Conservation (phyloP, 2,113 vertebrate genomes). For the Corythornis vintsioides region DNA sequence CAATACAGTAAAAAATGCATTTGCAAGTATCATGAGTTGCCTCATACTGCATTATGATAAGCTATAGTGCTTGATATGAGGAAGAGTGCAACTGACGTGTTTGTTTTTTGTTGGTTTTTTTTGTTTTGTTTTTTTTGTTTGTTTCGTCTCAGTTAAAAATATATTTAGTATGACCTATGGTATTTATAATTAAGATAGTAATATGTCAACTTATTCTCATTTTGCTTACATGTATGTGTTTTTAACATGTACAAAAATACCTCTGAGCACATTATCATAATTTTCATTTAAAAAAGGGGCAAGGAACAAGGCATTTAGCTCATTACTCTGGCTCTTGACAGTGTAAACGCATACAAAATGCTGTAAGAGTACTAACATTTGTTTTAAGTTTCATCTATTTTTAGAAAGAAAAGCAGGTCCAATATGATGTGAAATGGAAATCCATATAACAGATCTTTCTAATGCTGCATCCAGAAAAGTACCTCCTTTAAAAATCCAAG, state of each 20-base stretch:
- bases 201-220: not conserved
- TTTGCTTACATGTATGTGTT: not conserved
- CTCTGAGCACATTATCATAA: not conserved
- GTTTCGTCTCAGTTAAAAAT: not conserved
- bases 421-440: not conserved
- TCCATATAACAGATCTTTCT: not conserved
- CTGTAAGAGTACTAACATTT: not conserved
- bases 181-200: not conserved
- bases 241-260: not conserved
- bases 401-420: not conserved
- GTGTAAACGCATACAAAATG: not conserved
- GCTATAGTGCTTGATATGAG: not conserved
- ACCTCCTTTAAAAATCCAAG: not conserved
- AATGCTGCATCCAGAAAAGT: not conserved
- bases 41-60: not conserved
- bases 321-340: not conserved
- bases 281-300: not conserved
- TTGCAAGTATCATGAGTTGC: not conserved
- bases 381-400: not conserved
- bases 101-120: not conserved
- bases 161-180: not conserved
- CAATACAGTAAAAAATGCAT: not conserved
- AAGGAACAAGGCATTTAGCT: not conserved
- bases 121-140: too few relatives aligned
- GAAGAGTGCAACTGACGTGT: not conserved